phyloP scores from a whole-genome alignment of 1,140 invertebrate genomes.

The Brachionus manjavacas region DNA sequence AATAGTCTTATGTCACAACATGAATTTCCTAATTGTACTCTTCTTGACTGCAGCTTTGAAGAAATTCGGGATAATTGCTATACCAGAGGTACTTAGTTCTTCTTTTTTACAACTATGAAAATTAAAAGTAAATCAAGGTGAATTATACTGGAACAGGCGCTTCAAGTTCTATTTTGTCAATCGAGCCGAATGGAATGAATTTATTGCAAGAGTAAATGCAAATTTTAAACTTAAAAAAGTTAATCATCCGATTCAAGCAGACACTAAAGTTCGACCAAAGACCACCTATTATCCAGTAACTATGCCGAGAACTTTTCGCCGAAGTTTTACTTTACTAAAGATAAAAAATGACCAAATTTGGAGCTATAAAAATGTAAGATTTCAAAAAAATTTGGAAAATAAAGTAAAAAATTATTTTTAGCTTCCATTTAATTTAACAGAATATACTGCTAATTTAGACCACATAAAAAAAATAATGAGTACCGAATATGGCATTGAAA shows the following conservation, averaged over 20 bases:
- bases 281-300: constrained; percentile 32
- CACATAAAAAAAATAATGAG: neutral
- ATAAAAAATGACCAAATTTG: constrained; percentile 33
- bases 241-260: neutral
- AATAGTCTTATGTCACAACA: neutral
- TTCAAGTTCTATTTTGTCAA: constrained; percentile 23
- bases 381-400: neutral
- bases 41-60: constrained; percentile 5
- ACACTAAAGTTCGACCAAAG: neutral
- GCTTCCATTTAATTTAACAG: constrained; percentile 31
- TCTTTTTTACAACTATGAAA: neutral
- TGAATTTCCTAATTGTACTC: neutral
- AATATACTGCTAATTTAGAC: constrained; percentile 19
- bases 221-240: neutral
- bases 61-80: neutral
- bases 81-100: neutral
- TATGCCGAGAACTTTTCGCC: constrained; percentile 10
- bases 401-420: neutral
- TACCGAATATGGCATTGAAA: neutral
- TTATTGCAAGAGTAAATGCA: neutral
- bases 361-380: constrained; percentile 33
- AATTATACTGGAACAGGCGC: neutral
- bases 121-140: neutral
- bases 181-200: neutral
- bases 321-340: constrained; percentile 15